Conservation (phyloP, 2,888 invertebrate species). For the Aproaerema taeniolella region DNA sequence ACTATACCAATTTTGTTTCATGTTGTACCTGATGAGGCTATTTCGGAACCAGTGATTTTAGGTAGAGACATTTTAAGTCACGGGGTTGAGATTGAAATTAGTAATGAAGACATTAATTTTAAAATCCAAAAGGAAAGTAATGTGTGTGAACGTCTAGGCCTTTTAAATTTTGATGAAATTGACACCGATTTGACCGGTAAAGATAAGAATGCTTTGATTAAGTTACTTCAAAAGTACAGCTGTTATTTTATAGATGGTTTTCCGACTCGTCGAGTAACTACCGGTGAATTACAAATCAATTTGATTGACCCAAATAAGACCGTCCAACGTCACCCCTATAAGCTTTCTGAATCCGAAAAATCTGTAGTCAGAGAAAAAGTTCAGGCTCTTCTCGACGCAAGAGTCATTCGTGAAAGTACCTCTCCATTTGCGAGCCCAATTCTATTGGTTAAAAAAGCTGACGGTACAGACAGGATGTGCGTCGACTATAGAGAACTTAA, state of each 20-base stretch:
- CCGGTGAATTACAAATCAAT: constrained; percentile 18
- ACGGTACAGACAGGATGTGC: constrained; percentile 21
- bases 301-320: constrained; percentile 19
- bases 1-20: background rate
- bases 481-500: constrained; percentile 28
- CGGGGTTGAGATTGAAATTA: constrained; percentile 12
- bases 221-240: constrained; percentile 16
- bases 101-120: constrained; percentile 11
- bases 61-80: constrained; percentile 8
- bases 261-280: constrained; percentile 19
- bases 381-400: constrained; percentile 21
- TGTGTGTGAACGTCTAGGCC: background rate
- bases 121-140: background rate
- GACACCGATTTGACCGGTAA: constrained; percentile 19
- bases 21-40: background rate
- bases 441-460: constrained; percentile 4
- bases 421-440: constrained; percentile 31
- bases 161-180: constrained; percentile 12
- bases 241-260: constrained; percentile 19
- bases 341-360: constrained; percentile 21
- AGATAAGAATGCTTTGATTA: constrained; percentile 9
- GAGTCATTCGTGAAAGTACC: constrained; percentile 26
- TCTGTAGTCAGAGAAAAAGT: constrained; percentile 24
- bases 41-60: constrained; percentile 6
- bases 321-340: constrained; percentile 20